These are phyloP conservation scores for Bombus sibiricus DNA, from an alignment of 1,140 invertebrate species.

Conservation along the genomic window DNA sequence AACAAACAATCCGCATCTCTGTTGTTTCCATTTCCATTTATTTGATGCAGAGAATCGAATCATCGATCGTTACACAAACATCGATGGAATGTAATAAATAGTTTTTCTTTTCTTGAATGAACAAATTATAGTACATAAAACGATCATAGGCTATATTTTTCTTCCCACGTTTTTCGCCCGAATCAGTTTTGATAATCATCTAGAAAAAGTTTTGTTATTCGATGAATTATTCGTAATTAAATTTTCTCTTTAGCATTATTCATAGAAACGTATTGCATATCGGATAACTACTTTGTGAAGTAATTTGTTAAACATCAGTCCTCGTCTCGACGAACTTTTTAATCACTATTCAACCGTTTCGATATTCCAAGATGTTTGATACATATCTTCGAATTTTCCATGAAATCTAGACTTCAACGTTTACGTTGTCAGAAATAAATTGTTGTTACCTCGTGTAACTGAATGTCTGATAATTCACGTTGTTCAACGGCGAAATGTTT, in stretches of 20 bases:
- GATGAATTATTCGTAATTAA: not conserved
- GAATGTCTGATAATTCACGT: no score
- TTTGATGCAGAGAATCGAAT: not conserved
- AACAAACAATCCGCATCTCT: not conserved
- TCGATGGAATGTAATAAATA: not conserved
- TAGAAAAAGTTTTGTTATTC: not conserved
- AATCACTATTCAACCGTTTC: not conserved
- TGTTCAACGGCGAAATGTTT: no score
- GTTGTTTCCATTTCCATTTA: not conserved
- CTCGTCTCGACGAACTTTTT: not conserved
- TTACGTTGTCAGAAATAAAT: no score
- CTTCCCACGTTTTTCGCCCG: not conserved
- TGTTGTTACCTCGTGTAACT: no score
- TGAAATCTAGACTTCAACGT: no score
- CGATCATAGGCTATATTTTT: not conserved
- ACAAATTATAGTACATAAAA: not conserved
- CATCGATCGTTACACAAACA: not conserved
- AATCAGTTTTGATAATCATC: not conserved
- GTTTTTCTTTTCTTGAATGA: not conserved
- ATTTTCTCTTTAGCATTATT: not conserved
- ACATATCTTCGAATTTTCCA: no score
- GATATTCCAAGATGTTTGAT: no score
- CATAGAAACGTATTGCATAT: not conserved
- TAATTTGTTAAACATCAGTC: not conserved
- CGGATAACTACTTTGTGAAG: not conserved